phyloP scores from a whole-genome alignment of 2,888 invertebrate species.

The Amphimallon solstitiale region DNA sequence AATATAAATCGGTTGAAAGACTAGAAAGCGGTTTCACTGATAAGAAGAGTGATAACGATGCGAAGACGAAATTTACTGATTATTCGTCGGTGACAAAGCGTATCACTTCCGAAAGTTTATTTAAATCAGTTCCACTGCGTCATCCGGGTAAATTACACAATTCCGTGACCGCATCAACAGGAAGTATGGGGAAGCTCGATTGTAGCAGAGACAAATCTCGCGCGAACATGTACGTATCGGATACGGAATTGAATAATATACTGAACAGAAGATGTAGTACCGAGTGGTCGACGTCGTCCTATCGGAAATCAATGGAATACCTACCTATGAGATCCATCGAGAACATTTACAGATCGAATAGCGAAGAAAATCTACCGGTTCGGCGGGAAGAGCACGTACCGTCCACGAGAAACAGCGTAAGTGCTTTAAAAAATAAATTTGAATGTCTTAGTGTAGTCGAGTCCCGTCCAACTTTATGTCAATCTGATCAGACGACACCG shows the following conservation, averaged over 20 bases:
- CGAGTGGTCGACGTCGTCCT: not conserved
- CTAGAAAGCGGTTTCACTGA: not conserved
- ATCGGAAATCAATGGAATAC: not conserved
- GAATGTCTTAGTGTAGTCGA: conserved; percentile 34
- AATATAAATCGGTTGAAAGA: not conserved
- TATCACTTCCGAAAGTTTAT: not conserved
- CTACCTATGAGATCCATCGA: conserved; percentile 23
- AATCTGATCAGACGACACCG: not conserved
- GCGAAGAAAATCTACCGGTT: conserved; percentile 2
- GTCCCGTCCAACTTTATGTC: conserved; percentile 8
- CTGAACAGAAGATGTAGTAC: not conserved
- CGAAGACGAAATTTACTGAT: not conserved
- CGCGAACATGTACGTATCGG: not conserved
- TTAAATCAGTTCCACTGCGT: not conserved
- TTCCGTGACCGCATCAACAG: no score
- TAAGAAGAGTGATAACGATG: not conserved
- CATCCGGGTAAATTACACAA: no score
- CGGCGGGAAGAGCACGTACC: not conserved
- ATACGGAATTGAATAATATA: conserved; percentile 14
- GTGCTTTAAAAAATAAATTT: conserved; percentile 38
- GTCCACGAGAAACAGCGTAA: conserved; percentile 29
- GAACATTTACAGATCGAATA: conserved; percentile 20
- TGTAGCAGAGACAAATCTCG: not conserved
- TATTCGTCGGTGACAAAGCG: not conserved
- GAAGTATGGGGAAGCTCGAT: no score